Percentiles rank a stretch among this genome's conserved stretches.
Conservation (phyloP, 2,888 invertebrate genomes). For the Drosophila mimica region DNA sequence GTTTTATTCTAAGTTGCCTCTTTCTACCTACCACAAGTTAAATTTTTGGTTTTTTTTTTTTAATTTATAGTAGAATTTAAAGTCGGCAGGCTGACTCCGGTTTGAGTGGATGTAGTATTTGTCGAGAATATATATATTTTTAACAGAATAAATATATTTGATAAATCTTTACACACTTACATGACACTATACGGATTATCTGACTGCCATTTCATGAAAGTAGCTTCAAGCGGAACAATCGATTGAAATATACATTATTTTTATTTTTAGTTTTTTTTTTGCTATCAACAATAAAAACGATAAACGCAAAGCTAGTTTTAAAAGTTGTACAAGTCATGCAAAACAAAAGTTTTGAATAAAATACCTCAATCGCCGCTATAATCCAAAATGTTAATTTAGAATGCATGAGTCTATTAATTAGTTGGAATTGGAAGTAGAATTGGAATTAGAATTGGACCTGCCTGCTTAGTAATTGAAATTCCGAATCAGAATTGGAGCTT, state of each 20-base stretch:
- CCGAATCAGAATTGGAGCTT: not conserved
- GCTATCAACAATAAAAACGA: too few relatives aligned
- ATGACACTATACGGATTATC: not conserved
- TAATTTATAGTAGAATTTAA: not conserved
- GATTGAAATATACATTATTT: too few relatives aligned
- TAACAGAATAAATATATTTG: not conserved
- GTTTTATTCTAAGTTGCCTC: not conserved
- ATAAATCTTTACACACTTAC: not conserved
- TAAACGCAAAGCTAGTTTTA: too few relatives aligned
- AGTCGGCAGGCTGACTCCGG: not conserved
- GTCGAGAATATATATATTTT: not conserved
- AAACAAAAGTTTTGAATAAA: not conserved
- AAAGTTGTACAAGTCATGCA: not conserved
- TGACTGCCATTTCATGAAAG: too few relatives aligned
- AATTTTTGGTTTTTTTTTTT: not conserved
- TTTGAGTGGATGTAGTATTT: not conserved
- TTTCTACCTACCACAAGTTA: too few relatives aligned
- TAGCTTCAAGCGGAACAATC: too few relatives aligned
- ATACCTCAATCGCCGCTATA: not conserved
- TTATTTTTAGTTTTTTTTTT: too few relatives aligned
- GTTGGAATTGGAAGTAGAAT: not conserved
- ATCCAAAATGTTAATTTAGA: not conserved
- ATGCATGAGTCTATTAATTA: not conserved
- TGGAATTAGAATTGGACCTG: not conserved
- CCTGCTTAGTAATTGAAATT: not conserved